Percentiles rank a stretch among this genome's conserved stretches.
phyloP scores from a whole-genome alignment of 2,888 invertebrate genomes.

The Microdon myrmicae region DNA sequence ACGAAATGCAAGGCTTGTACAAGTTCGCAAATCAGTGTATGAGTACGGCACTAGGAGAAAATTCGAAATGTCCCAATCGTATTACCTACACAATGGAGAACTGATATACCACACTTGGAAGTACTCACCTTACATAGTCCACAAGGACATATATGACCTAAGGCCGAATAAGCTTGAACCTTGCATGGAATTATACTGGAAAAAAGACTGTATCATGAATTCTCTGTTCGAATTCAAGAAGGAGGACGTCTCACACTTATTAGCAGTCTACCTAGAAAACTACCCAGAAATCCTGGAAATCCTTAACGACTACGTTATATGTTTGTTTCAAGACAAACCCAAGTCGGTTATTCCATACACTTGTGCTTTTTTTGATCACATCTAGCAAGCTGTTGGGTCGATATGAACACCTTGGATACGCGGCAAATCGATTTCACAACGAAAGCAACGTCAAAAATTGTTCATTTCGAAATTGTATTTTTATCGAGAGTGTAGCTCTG shows the following conservation, averaged over 20 bases:
- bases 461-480: no score
- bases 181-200: conserved; percentile 23
- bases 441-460: no score
- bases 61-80: conserved; percentile 10
- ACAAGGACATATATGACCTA: conserved; percentile 7
- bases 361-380: conserved; percentile 11
- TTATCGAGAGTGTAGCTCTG: no score
- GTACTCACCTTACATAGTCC: conserved; percentile 15
- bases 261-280: conserved; percentile 53
- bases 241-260: neutral
- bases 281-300: conserved; percentile 59
- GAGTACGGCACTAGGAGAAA: conserved; percentile 1
- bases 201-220: conserved; percentile 8
- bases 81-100: conserved; percentile 3
- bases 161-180: conserved; percentile 1
- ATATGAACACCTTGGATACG: no score
- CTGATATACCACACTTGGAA: conserved; percentile 17
- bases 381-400: no score
- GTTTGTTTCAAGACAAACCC: conserved; percentile 60
- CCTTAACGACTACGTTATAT: conserved; percentile 60
- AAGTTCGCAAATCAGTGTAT: conserved; percentile 4
- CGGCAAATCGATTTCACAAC: no score
- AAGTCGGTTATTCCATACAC: conserved; percentile 59
- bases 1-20: neutral
- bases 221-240: conserved; percentile 9